Evolutionary conservation across 2,113 vertebrate genomes (phyloP).

Genomic region (Chaetodon trifascialis): DNA sequence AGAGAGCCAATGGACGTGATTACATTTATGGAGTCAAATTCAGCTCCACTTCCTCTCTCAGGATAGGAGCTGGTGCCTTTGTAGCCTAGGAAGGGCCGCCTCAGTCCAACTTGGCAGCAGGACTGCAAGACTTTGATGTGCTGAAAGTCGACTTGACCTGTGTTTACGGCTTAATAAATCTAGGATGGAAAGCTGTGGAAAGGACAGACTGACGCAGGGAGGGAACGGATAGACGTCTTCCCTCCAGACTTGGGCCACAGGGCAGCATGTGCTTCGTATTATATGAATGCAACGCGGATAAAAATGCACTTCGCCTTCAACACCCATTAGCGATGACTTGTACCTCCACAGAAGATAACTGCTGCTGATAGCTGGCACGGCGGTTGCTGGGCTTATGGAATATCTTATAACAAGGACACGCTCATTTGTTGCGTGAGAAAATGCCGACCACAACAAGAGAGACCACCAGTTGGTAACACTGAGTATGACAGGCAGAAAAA

Average conservation of each 20-base stretch:
- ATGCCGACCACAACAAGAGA: background rate
- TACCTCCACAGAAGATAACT: constrained; percentile 3
- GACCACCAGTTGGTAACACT: constrained; percentile 14
- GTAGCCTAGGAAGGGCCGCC: constrained; percentile 41
- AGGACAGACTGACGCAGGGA: constrained; percentile 44
- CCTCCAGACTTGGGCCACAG: constrained; percentile 3
- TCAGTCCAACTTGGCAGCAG: constrained; percentile 68
- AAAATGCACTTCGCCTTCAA: background rate
- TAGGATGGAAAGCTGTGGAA: constrained; percentile 62
- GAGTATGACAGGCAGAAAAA: constrained; percentile 20
- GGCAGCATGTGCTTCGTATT: constrained; percentile 53
- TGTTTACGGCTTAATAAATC: constrained; percentile 78
- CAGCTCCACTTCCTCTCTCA: constrained; percentile 61
- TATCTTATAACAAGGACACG: background rate
- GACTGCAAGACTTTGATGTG: constrained; percentile 57
- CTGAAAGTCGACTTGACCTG: constrained; percentile 68
- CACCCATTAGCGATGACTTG: background rate
- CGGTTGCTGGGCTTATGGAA: background rate
- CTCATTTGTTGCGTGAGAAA: constrained; percentile 47
- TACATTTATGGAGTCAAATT: constrained; percentile 70
- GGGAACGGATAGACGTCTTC: constrained; percentile 25
- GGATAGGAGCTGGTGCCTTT: constrained; percentile 54
- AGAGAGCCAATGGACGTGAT: constrained; percentile 58
- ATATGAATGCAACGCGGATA: constrained; percentile 12
- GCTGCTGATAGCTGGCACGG: background rate